These are phyloP conservation scores for Liparis tanakae DNA, from an alignment of 2,797 vertebrate genomes.

Conservation along the genomic window DNA sequence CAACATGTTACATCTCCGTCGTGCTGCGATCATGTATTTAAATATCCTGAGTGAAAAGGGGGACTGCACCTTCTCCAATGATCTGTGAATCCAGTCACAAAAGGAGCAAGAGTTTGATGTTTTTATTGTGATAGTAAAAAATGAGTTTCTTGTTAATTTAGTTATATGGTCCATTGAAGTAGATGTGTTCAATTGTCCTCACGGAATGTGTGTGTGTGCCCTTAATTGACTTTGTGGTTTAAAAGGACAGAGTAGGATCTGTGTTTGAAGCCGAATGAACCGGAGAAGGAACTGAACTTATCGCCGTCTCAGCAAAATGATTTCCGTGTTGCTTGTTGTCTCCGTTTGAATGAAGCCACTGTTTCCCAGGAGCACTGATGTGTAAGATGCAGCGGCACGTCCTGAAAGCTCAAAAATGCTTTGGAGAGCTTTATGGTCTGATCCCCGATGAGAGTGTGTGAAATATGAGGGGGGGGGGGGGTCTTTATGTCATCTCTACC, in stretches of 20 bases:
- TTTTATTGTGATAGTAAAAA: constrained; percentile 45
- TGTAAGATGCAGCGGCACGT: constrained; percentile 24
- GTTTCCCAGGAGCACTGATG: constrained; percentile 23
- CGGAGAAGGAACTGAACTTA: constrained; percentile 19
- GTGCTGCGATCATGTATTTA: constrained; percentile 26
- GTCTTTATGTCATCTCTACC: constrained; percentile 54
- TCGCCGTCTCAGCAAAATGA: not conserved
- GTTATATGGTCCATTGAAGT: constrained; percentile 33
- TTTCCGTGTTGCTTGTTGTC: constrained; percentile 12
- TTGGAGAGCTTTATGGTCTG: constrained; percentile 40
- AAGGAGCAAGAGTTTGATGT: constrained; percentile 36
- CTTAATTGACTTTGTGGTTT: constrained; percentile 22
- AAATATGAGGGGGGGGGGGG: constrained; percentile 38
- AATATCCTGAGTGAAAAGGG: constrained; percentile 30
- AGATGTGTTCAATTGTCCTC: constrained; percentile 29
- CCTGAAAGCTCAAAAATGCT: constrained; percentile 33
- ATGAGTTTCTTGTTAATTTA: constrained; percentile 27
- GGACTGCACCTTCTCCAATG: constrained; percentile 15
- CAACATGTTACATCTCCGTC: constrained; percentile 8
- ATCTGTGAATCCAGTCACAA: constrained; percentile 40
- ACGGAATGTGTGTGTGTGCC: constrained; percentile 35
- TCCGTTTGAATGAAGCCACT: not conserved
- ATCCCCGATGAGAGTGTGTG: constrained; percentile 46
- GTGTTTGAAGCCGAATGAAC: constrained; percentile 32
- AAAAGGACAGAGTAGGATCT: constrained; percentile 29